These are phyloP conservation scores for Corella eumyota DNA, from an alignment of 23 tunicate species.

Conservation along the genomic window DNA sequence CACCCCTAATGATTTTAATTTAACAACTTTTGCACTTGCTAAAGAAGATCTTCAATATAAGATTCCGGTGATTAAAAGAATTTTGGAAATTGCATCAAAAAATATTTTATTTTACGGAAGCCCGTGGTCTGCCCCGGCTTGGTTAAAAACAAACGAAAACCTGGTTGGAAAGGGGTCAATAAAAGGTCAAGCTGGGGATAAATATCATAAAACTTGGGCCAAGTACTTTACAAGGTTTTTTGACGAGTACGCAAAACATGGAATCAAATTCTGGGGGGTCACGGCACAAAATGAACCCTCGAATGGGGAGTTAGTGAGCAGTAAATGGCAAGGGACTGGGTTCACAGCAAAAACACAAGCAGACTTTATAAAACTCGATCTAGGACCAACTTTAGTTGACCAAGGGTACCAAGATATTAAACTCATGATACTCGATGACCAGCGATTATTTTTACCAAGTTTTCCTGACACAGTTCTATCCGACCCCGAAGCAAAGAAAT, in stretches of 20 bases:
- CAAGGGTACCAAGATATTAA: constrained; percentile 32
- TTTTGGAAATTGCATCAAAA: constrained; percentile 8
- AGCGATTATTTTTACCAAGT: constrained; percentile 68
- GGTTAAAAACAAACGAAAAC: constrained; percentile 83
- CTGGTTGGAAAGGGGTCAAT: constrained; percentile 71
- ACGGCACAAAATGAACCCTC: constrained; percentile 99
- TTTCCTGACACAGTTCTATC: constrained; percentile 42
- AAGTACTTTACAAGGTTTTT: constrained; percentile 61
- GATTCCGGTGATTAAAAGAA: constrained; percentile 60
- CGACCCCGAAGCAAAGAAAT: constrained; percentile 56
- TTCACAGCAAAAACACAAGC: constrained; percentile 68
- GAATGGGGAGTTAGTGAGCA: constrained; percentile 56
- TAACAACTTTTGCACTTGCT: constrained; percentile 65
- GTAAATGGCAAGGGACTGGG: constrained; percentile 88
- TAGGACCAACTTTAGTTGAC: constrained; percentile 53
- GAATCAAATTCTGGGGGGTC: constrained; percentile 82
- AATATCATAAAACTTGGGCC: constrained; percentile 99
- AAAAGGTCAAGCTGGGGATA: constrained; percentile 82
- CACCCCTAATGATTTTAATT: constrained; percentile 55
- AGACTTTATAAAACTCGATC: constrained; percentile 77
- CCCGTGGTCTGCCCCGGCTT: constrained; percentile 96
- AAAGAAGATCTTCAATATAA: constrained; percentile 51
- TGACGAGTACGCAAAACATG: constrained; percentile 58
- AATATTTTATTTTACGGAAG: constrained; percentile 58
- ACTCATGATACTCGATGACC: constrained; percentile 87